Evolutionary conservation across 2,113 vertebrate genomes (phyloP), one percentile per base, ranked within the genome.

Genomic region (Scatophagus argus): DNA sequence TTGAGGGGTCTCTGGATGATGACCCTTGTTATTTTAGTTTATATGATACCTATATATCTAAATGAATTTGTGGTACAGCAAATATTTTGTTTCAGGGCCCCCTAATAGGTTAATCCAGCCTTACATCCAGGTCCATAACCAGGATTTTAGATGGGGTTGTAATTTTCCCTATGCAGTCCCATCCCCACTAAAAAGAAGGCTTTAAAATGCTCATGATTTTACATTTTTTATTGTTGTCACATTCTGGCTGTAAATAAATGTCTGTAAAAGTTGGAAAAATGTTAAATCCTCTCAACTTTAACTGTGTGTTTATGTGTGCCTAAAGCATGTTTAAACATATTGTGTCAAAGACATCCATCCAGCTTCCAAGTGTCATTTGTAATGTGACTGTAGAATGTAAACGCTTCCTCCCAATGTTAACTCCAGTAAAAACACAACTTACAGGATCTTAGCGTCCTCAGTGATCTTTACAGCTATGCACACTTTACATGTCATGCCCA

Each of bases 1-100:
- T 21, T 2, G 2, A n/a, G 4, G 8, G 19, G 25, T 25, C 2
- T 64, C 17, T 8, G 19, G n/a, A 36, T 36, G 6, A 59, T 12
- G 32, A 36, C 32, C 41, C 38, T 52, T 66, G n/a, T 66, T 51
- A 12, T 49, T 66, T 34, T 36, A 16, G 31, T 66, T 51, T 51
- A 25, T 66, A 38, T 38, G 36, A 21, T 8, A 8, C 32, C 16
- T 44, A 49, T 17, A 51, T 2, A 25, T 8, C 32, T 23, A 51
- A 51, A 66, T 51, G 12, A 49, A 64, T 64, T 29, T 63, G 60
- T 21, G 23, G 25, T 16, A 16, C 23, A 41, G 59, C n/a, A 27
- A 39, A 38, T 51, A 25, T 13, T 23, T n/a, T 12, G 46, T 23
- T 10, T n/a, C n/a, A 16, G 27, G 14, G 27, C 0, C 27, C 52